Base-by-base conservation (phyloP, 2,113 vertebrate genomes). In the Origma solitaria region DNA sequence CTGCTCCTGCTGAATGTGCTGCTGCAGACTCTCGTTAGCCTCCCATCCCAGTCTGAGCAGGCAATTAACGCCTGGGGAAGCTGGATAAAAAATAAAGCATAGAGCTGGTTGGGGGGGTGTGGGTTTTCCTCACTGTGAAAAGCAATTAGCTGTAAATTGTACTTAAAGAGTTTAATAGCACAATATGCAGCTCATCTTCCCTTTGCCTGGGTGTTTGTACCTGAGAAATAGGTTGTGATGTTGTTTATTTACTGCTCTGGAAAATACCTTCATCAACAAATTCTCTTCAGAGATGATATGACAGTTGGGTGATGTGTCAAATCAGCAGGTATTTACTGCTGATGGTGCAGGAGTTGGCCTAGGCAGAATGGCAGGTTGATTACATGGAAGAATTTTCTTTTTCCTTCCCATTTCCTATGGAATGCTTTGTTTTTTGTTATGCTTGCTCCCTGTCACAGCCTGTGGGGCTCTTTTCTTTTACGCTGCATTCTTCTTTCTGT, bases 201-300 rank as follows among this genome's bases (percentile, higher is more conserved):
- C 27, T 44, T 87, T 51, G 60, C 61, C 71, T 65, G 25, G 14
- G 0, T 79, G 56, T 66, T 80, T 69, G 40, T 88, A 85, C 54
- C 72, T 70, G 76, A 76, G 35, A 62, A 69, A 86, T 66, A 44
- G 38, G 61, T 71, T 76, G 25, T 37, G 57, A 38, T 84, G 82
- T 88, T 91, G 88, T 95, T 97, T 95, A 88, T 92, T 94, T 93
- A 80, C 85, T 51, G 45, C 47, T 49, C 86, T 87, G 83, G 88
- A 91, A 95, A 88, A 70, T 56, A 44, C 64, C 71, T 62, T 77
- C 64, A 62, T 83, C 64, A 90, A 50, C 80, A 56, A 42, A 62
- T 90, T 83, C 71, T 42, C 79, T 5, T 37, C 40, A 9, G 80
- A 27, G 35, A 7, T 19, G 60, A 12, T 66, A 3, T 64, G 95